A percentile compares a stretch with the other conserved stretches of the same genome.
These are phyloP conservation scores for Cyaniris semiargus DNA, from an alignment of 2,888 invertebrate species.

Conservation along the genomic window DNA sequence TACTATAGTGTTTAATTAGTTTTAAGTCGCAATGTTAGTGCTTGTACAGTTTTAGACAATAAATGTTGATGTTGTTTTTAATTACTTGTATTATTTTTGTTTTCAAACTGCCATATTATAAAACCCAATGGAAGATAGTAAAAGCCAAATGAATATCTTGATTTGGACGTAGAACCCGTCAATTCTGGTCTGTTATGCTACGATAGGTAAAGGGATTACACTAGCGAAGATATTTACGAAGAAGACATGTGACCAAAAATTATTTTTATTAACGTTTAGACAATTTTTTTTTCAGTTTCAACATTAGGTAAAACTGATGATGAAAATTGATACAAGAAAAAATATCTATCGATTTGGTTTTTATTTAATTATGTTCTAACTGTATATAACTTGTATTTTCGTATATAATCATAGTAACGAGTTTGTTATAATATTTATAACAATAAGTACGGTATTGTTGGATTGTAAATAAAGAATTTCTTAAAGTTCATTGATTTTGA, in stretches of 20 bases:
- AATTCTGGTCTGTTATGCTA: neutral
- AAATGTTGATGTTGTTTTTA: slow-evolving; percentile 31
- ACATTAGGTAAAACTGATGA: neutral
- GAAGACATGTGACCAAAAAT: too few relatives aligned
- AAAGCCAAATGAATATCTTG: neutral
- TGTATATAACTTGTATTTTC: neutral
- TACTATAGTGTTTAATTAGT: slow-evolving; percentile 34
- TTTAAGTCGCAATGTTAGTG: slow-evolving; percentile 31
- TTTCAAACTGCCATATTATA: slow-evolving; percentile 25
- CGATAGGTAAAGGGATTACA: neutral
- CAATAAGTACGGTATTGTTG: slow-evolving; percentile 43
- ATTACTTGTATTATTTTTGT: slow-evolving; percentile 26
- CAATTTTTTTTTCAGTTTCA: too few relatives aligned
- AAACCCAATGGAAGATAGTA: neutral
- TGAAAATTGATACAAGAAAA: too few relatives aligned
- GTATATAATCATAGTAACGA: slow-evolving; percentile 36
- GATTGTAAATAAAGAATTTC: slow-evolving; percentile 13
- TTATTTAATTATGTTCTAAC: slow-evolving; percentile 16
- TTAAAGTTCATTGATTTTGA: slow-evolving; percentile 11
- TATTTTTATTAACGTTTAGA: too few relatives aligned
- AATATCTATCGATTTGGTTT: neutral
- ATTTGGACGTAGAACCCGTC: neutral
- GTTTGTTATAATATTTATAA: slow-evolving; percentile 76
- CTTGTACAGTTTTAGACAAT: slow-evolving; percentile 31
- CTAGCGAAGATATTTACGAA: too few relatives aligned